A percentile compares a stretch with the other conserved stretches of the same genome.
phyloP scores from a whole-genome alignment of 2,113 vertebrate species.

The Crotalus horridus region DNA sequence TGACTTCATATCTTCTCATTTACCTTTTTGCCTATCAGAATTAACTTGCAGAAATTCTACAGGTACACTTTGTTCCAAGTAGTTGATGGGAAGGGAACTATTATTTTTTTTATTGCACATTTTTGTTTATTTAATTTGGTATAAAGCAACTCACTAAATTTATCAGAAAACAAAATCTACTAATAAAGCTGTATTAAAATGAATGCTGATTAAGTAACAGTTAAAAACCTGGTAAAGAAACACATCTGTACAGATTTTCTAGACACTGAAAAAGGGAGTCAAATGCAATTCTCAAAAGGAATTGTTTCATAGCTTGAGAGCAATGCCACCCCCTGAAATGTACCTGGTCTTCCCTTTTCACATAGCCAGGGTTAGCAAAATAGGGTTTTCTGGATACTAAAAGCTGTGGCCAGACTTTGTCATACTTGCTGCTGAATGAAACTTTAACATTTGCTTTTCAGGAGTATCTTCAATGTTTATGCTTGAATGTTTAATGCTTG shows the following conservation, averaged over 20 bases:
- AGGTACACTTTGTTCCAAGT: background rate
- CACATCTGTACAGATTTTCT: background rate
- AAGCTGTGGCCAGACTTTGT: slow-evolving; percentile 29
- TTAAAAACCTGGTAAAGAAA: background rate
- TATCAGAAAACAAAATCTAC: background rate
- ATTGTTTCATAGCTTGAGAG: background rate
- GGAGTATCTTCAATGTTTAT: slow-evolving; percentile 16
- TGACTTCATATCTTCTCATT: background rate
- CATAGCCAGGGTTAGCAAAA: slow-evolving; percentile 32
- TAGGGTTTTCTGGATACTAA: slow-evolving; percentile 27
- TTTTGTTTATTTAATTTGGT: background rate
- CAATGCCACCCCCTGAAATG: background rate
- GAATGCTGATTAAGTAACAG: background rate
- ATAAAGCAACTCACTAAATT: background rate
- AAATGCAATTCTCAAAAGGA: background rate
- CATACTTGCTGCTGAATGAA: slow-evolving; percentile 34
- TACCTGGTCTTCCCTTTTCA: slow-evolving; percentile 22
- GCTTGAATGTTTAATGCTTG: slow-evolving; percentile 34
- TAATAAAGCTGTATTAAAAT: background rate
- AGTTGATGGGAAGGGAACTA: background rate
- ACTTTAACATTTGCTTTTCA: slow-evolving; percentile 46
- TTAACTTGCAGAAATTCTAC: background rate
- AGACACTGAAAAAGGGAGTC: background rate
- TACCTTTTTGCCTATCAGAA: background rate
- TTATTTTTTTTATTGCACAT: background rate